Conservation (phyloP, 2,888 invertebrate genomes). For the Acrobeloides nanus region DNA sequence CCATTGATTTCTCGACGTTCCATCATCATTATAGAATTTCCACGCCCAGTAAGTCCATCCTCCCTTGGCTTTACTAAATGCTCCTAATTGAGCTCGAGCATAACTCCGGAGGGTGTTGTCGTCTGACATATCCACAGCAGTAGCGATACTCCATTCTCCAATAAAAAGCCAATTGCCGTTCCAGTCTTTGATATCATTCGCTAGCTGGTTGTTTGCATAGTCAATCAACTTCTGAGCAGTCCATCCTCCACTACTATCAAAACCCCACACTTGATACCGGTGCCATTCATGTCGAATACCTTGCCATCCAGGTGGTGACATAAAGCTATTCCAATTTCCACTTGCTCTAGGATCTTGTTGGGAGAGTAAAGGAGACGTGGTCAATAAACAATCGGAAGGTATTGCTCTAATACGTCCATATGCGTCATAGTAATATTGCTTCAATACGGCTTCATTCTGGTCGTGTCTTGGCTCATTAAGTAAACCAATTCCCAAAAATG, state of each 20-base stretch:
- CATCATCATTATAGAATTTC: conserved; percentile 1
- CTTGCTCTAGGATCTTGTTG: too few relatives aligned
- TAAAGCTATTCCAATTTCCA: too few relatives aligned
- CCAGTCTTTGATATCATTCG: conserved; percentile 1
- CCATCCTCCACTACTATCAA: too few relatives aligned
- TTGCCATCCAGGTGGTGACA: too few relatives aligned
- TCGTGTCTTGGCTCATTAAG: too few relatives aligned
- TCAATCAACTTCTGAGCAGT: neutral
- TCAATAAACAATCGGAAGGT: too few relatives aligned
- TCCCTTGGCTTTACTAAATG: neutral
- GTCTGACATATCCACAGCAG: conserved; percentile 1
- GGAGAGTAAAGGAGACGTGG: too few relatives aligned
- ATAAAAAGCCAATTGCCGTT: conserved; percentile 2
- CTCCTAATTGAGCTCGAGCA: neutral
- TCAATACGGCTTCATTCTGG: too few relatives aligned
- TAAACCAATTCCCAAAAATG: too few relatives aligned
- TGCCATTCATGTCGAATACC: conserved; percentile 5
- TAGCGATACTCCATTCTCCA: conserved; percentile 2
- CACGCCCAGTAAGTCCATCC: conserved; percentile 3
- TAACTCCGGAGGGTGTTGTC: neutral
- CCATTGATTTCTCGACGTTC: too few relatives aligned
- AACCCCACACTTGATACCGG: conserved; percentile 1
- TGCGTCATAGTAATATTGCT: too few relatives aligned
- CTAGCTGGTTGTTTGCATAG: neutral
- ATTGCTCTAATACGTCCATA: too few relatives aligned